Conservation (phyloP, 1,140 invertebrate genomes). For the Eupeodes corollae region DNA sequence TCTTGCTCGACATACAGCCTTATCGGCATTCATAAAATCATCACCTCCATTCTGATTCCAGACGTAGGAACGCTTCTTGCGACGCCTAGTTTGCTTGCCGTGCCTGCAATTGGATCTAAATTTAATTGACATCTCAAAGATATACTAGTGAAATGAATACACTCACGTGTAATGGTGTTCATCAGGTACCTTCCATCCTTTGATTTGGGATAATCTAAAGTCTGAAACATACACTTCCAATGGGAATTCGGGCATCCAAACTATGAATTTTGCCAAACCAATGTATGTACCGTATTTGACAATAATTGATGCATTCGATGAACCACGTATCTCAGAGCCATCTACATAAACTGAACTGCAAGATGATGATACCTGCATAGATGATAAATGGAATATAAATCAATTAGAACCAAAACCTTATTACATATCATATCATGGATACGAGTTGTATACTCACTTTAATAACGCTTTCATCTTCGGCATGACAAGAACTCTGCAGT, state of each 20-base stretch:
- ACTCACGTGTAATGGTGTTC: slow-evolving; percentile 45
- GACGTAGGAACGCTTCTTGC: slow-evolving; percentile 46
- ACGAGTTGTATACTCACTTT: slow-evolving; percentile 55
- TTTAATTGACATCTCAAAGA: background rate
- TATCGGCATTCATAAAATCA: slow-evolving; percentile 46
- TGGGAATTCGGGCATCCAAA: slow-evolving; percentile 95
- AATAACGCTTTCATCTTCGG: slow-evolving; percentile 88
- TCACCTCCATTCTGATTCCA: slow-evolving; percentile 36
- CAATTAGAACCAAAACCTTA: background rate
- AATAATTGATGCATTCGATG: slow-evolving; percentile 85
- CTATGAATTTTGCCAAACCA: slow-evolving; percentile 75
- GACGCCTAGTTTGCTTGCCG: slow-evolving; percentile 39
- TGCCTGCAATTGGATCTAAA: slow-evolving; percentile 6
- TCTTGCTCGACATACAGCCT: slow-evolving; percentile 59
- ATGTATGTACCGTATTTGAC: slow-evolving; percentile 89
- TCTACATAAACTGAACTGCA: slow-evolving; percentile 95
- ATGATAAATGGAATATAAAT: background rate
- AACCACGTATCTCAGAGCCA: slow-evolving; percentile 88
- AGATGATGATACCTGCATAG: slow-evolving; percentile 75
- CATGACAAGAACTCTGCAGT: slow-evolving; percentile 87
- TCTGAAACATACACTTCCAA: slow-evolving; percentile 82
- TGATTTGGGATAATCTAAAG: slow-evolving; percentile 80
- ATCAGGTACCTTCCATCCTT: slow-evolving; percentile 77
- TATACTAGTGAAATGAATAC: background rate
- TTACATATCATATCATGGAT: background rate